Evolutionary conservation across 2,888 invertebrate genomes (phyloP), one percentile per base, ranked within the genome.

Genomic region (Slavum lentiscoides): DNA sequence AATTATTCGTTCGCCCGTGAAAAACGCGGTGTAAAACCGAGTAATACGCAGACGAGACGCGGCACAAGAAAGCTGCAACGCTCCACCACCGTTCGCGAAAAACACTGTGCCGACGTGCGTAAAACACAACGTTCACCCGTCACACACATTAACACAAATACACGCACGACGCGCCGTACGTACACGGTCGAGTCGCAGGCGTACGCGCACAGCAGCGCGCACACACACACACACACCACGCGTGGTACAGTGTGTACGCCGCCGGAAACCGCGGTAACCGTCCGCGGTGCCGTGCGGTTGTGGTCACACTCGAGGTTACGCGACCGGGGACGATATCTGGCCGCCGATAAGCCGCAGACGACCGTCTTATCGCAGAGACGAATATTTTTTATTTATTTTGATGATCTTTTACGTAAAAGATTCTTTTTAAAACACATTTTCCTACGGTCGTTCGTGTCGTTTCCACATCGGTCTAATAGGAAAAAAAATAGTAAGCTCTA

Each of bases 61-160:
- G 11, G 49, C 43, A 43, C 43, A 6, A 43, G 13, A 17, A 19
- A 5, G 2, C 23, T 43, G 49, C 23, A 1, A 68, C 23, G 9
- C 11, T 39, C 58, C 58, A 39, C 37, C n/a, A 19, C n/a, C 21
- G 49, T 17, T 61, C 30, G 37, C 30, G n/a, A n/a, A 37, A 68
- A 68, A 49, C n/a, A 43, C 43, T 39, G 62, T 21, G n/a, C n/a
- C n/a, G n/a, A n/a, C 4, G 30, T 4, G 30, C 30, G 69, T 68
- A 23, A n/a, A 61, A 61, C 70, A 80, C 70, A 58, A 72, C 77
- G 70, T 70, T 80, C 77, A 64, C 62, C 64, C 17, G 77, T 39
- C 77, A 64, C 76, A 69, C 77, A 80, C 70, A 55, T 55, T n/a
- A 53, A 80, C 77, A 64, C 19, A 70, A 70, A 80, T 72, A 70